Conservation (phyloP, 2,797 vertebrate genomes). For the Thripadectes ignobilis region DNA sequence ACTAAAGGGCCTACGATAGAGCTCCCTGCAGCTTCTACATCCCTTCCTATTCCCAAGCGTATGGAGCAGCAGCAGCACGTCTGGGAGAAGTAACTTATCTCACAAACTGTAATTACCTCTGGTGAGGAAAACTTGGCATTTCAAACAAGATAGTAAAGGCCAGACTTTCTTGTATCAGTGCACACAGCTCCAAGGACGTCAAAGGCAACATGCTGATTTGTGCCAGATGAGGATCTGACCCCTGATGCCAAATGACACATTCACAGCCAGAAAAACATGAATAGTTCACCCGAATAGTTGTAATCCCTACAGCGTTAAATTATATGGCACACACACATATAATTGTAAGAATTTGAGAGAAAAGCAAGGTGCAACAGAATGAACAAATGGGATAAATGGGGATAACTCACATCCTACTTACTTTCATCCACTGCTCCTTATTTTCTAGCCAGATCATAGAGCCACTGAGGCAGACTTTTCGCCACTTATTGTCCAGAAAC, state of each 20-base stretch:
- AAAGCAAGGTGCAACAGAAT: not conserved
- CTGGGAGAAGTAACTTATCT: slow-evolving; percentile 50
- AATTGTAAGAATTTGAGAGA: not conserved
- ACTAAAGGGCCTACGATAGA: slow-evolving; percentile 35
- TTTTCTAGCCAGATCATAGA: not conserved
- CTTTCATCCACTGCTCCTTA: not conserved
- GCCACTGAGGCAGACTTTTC: not conserved
- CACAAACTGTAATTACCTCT: slow-evolving; percentile 67
- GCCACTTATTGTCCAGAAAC: not conserved
- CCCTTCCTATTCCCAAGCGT: not conserved
- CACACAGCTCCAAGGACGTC: not conserved
- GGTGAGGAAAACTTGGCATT: slow-evolving; percentile 55
- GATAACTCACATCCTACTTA: not conserved
- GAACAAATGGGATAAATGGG: not conserved
- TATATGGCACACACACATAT: not conserved
- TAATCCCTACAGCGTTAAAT: not conserved
- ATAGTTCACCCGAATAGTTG: not conserved
- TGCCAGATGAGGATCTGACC: not conserved
- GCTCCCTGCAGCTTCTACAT: slow-evolving; percentile 26
- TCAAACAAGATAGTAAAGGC: not conserved
- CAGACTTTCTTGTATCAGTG: not conserved
- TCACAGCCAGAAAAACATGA: not conserved
- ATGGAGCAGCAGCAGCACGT: slow-evolving; percentile 42
- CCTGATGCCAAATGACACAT: not conserved
- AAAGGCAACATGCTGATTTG: not conserved